Conservation (phyloP, 2,113 vertebrate genomes). For the Oophaga pumilio region DNA sequence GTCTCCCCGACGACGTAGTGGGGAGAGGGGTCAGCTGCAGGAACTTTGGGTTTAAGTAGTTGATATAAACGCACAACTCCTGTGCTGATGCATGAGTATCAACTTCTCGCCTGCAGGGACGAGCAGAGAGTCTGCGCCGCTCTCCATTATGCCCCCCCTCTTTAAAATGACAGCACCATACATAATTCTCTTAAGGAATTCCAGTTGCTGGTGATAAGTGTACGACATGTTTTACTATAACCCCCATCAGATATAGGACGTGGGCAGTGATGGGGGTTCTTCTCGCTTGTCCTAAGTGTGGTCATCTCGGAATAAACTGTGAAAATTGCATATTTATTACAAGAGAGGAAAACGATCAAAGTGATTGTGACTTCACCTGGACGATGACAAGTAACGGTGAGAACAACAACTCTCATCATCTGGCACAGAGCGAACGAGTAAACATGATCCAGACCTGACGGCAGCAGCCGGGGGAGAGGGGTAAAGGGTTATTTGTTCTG, state of each 20-base stretch:
- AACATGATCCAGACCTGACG: constrained; percentile 32
- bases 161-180: neutral
- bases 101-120: neutral
- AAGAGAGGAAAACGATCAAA: constrained; percentile 33
- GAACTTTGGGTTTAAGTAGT: too few species aligned
- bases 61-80: too few species aligned
- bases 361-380: constrained; percentile 7
- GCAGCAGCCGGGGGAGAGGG: neutral
- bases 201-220: neutral
- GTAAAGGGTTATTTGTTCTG: constrained; percentile 69
- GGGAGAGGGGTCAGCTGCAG: too few species aligned
- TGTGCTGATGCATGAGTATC: neutral
- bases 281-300: neutral
- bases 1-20: too few species aligned
- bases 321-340: constrained; percentile 39
- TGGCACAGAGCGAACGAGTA: constrained; percentile 14
- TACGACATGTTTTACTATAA: neutral
- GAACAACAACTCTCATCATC: neutral
- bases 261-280: neutral
- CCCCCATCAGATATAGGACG: neutral
- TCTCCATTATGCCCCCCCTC: neutral
- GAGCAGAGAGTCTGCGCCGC: neutral
- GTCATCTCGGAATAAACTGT: neutral
- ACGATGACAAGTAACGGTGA: neutral
- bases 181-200: neutral